phyloP scores from a whole-genome alignment of 2,888 invertebrate genomes.

The Tenodera sinensis region DNA sequence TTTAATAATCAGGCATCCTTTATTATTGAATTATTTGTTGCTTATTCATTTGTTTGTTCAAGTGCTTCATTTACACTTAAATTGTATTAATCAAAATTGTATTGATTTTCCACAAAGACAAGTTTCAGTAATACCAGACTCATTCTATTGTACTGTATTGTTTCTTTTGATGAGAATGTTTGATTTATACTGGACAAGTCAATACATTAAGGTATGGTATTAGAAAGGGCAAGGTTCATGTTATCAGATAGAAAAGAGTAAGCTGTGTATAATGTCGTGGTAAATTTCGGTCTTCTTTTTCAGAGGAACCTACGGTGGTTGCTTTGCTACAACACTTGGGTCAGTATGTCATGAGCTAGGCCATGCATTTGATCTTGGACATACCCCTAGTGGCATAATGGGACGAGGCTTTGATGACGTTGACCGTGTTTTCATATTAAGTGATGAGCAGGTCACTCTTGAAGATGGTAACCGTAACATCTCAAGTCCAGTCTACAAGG shows the following conservation, averaged over 20 bases:
- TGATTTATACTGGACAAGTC: too few relatives aligned
- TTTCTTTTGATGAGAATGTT: too few relatives aligned
- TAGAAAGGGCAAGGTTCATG: too few relatives aligned
- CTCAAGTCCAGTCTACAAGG: slow-evolving; percentile 56
- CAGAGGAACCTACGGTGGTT: slow-evolving; percentile 79
- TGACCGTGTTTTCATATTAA: slow-evolving; percentile 68
- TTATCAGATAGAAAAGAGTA: not conserved
- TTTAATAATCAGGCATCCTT: too few relatives aligned
- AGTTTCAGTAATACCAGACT: too few relatives aligned
- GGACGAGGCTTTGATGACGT: slow-evolving; percentile 84
- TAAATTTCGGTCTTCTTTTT: slow-evolving; percentile 28
- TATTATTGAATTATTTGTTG: too few relatives aligned
- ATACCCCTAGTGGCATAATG: slow-evolving; percentile 89
- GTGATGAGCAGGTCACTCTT: slow-evolving; percentile 16
- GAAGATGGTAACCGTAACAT: slow-evolving; percentile 54
- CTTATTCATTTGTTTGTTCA: too few relatives aligned
- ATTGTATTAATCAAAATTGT: too few relatives aligned
- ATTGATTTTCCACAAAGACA: too few relatives aligned
- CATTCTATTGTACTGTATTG: too few relatives aligned
- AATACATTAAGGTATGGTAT: too few relatives aligned
- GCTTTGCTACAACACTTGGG: slow-evolving; percentile 87
- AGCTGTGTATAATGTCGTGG: not conserved
- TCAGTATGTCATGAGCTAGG: slow-evolving; percentile 90
- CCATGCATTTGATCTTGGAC: slow-evolving; percentile 91
- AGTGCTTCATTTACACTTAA: too few relatives aligned